phyloP scores from a whole-genome alignment of 2,888 invertebrate genomes.

The Cryptocephalus primarius region DNA sequence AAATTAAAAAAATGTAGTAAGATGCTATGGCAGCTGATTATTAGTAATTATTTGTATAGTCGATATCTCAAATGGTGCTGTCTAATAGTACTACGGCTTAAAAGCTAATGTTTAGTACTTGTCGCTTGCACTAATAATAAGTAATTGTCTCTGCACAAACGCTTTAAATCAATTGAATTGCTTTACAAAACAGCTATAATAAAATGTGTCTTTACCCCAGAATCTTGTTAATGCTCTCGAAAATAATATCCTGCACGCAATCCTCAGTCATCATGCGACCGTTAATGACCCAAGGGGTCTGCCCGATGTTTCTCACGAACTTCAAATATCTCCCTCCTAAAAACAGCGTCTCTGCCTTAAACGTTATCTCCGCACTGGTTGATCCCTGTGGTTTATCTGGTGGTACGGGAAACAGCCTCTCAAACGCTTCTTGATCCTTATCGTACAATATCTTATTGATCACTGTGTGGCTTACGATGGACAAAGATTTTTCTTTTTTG shows the following conservation, averaged over 20 bases:
- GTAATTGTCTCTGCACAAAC: too few species aligned
- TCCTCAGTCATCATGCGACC: slow-evolving; percentile 68
- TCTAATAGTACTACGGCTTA: too few species aligned
- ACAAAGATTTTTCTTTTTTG: slow-evolving; percentile 7
- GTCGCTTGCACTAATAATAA: too few species aligned
- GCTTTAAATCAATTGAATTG: too few species aligned
- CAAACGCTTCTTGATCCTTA: slow-evolving; percentile 40
- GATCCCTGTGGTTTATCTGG: slow-evolving; percentile 37
- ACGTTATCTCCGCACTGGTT: slow-evolving; percentile 40
- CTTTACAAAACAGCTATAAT: too few species aligned
- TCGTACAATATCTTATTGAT: slow-evolving; percentile 46
- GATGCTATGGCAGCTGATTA: neutral
- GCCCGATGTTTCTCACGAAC: slow-evolving; percentile 71
- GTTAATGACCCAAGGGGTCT: slow-evolving; percentile 88
- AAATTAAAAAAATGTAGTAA: neutral
- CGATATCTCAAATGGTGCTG: too few species aligned
- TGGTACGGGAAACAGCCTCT: slow-evolving; percentile 42
- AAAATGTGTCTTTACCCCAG: slow-evolving; percentile 41
- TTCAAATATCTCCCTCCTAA: slow-evolving; percentile 74
- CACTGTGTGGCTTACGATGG: slow-evolving; percentile 51
- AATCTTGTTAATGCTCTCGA: slow-evolving; percentile 49
- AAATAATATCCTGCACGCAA: slow-evolving; percentile 88
- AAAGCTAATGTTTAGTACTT: too few species aligned
- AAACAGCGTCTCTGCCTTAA: slow-evolving; percentile 50
- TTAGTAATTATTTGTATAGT: neutral